A percentile compares a stretch with the other conserved stretches of the same genome.
Conservation (phyloP, 2,113 vertebrate species). For the Asarcornis scutulata region DNA sequence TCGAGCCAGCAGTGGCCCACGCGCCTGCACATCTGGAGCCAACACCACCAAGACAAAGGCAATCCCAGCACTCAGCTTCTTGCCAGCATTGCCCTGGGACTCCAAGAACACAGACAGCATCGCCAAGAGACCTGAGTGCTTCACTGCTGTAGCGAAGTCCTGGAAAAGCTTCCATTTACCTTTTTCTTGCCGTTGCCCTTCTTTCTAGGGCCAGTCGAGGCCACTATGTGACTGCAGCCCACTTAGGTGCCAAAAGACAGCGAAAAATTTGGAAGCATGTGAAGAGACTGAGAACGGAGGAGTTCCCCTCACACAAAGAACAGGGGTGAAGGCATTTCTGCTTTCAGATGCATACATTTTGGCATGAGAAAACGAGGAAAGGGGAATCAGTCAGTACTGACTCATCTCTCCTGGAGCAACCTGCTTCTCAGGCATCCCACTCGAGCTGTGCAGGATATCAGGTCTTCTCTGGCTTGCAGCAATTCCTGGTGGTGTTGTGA, state of each 20-base stretch:
- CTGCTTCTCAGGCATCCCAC: not conserved
- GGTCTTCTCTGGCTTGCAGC: not conserved
- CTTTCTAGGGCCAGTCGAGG: not conserved
- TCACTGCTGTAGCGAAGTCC: fast-evolving
- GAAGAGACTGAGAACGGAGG: not conserved
- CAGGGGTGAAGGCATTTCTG: not conserved
- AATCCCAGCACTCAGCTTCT: not conserved
- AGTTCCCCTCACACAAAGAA: not conserved
- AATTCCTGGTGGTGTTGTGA: not conserved
- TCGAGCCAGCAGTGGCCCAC: not conserved
- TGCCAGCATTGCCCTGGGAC: not conserved
- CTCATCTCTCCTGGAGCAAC: not conserved
- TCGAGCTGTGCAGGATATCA: not conserved
- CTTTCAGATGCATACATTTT: not conserved
- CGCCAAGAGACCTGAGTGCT: not conserved
- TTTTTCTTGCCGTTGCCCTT: not conserved
- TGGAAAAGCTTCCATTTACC: not conserved
- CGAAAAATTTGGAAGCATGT: not conserved
- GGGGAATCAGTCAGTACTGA: not conserved
- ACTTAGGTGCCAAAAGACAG: not conserved
- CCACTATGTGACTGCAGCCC: not conserved
- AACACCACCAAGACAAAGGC: not conserved
- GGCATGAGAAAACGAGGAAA: not conserved
- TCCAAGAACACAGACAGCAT: not conserved
- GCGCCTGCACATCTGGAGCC: not conserved